phyloP scores from a whole-genome alignment of 1,140 invertebrate genomes.

The Diorhabda carinulata region DNA sequence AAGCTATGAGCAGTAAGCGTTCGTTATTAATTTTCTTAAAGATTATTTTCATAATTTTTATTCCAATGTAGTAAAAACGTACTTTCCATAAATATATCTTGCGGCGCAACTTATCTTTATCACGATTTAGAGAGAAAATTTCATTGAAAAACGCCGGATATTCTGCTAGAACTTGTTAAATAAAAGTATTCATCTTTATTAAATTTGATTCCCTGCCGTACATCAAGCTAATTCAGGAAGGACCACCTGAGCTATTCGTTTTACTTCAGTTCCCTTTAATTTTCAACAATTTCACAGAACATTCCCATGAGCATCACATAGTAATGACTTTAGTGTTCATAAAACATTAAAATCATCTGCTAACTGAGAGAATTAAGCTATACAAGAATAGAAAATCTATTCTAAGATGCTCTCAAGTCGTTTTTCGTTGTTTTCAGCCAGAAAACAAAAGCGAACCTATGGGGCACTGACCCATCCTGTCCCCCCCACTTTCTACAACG shows the following conservation, averaged over 20 bases:
- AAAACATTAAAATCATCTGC: conserved; percentile 2
- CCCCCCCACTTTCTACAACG: conserved; percentile 3
- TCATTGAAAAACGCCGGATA: too few relatives aligned
- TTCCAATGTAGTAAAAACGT: too few relatives aligned
- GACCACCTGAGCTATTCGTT: neutral
- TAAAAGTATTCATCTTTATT: too few relatives aligned
- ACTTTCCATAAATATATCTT: too few relatives aligned
- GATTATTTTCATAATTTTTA: too few relatives aligned
- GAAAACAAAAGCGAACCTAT: conserved; percentile 17
- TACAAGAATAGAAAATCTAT: conserved; percentile 17
- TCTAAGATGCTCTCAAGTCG: conserved; percentile 8
- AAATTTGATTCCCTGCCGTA: too few relatives aligned
- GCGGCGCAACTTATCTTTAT: too few relatives aligned
- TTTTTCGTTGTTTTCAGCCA: conserved; percentile 10
- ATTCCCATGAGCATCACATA: neutral
- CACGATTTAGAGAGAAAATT: too few relatives aligned
- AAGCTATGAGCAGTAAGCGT: too few relatives aligned
- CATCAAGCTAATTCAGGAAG: too few relatives aligned
- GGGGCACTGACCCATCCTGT: conserved; percentile 18
- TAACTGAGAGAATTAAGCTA: conserved; percentile 1
- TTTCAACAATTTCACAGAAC: neutral
- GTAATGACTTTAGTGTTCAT: conserved; percentile 2
- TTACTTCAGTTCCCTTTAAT: neutral
- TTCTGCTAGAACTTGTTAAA: too few relatives aligned
- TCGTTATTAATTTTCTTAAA: too few relatives aligned